A percentile compares a stretch with the other conserved stretches of the same genome.
These are phyloP conservation scores for Propsilocerus akamusi DNA, from an alignment of 1,140 invertebrate genomes.

Conservation along the genomic window DNA sequence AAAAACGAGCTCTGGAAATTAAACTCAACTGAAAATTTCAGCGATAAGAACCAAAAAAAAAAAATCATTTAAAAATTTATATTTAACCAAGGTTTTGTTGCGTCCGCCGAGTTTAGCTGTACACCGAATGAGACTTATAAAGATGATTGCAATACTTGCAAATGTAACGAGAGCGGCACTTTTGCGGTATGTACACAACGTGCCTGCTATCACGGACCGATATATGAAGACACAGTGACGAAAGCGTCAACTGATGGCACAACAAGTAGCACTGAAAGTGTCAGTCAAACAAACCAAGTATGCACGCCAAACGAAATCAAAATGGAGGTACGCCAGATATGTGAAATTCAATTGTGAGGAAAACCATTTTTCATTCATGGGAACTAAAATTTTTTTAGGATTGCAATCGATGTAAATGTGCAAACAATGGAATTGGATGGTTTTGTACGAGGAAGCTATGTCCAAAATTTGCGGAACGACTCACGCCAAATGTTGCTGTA, in stretches of 20 bases:
- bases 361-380: no score
- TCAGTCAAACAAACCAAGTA: background rate
- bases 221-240: background rate
- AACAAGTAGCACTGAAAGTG: background rate
- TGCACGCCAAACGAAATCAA: background rate
- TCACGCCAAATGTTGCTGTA: no score
- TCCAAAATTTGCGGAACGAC: no score
- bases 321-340: background rate
- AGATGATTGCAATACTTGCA: background rate
- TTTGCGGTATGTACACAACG: background rate
- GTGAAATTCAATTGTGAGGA: no score
- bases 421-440: background rate
- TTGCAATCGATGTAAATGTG: conserved; percentile 1
- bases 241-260: background rate
- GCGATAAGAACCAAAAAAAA: no score
- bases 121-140: background rate
- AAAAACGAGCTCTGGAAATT: no score
- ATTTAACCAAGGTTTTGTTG: no score
- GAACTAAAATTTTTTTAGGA: no score
- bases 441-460: background rate
- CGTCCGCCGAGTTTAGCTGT: background rate
- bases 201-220: background rate
- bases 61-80: no score
- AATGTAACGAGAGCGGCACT: background rate
- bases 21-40: no score